Percentiles rank a stretch among this genome's conserved stretches.
phyloP scores from a whole-genome alignment of 2,113 vertebrate species.

The Alouatta palliata region DNA sequence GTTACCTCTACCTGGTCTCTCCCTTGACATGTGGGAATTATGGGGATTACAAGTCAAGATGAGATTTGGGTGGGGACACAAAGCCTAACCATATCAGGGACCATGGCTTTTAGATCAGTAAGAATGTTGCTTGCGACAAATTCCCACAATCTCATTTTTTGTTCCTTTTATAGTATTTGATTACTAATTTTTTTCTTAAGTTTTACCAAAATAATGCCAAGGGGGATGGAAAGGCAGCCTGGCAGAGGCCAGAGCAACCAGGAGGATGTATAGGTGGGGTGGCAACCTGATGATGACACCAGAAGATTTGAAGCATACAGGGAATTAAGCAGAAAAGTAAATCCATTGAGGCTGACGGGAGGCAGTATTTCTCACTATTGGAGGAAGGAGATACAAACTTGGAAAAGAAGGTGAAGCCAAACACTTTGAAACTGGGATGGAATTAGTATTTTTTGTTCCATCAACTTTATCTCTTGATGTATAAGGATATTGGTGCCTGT shows the following conservation, averaged over 20 bases:
- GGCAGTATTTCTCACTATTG: background rate
- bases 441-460: background rate
- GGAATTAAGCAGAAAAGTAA: background rate
- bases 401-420: background rate
- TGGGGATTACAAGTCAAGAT: too few species aligned
- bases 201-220: constrained; percentile 22
- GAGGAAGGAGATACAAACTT: background rate
- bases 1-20: too few species aligned
- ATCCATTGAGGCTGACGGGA: background rate
- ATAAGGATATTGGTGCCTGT: background rate
- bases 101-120: background rate
- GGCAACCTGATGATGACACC: background rate
- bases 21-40: too few species aligned
- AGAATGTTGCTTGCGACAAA: background rate
- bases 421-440: background rate
- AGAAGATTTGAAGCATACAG: background rate
- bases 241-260: background rate
- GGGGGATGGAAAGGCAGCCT: background rate
- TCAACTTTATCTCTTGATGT: background rate
- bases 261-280: background rate
- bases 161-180: background rate
- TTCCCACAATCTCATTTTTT: background rate
- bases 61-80: too few species aligned
- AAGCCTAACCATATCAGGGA: background rate
- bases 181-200: background rate